Percentiles rank a stretch among this genome's conserved stretches.
These are phyloP conservation scores for Mimas tiliae DNA, from an alignment of 2,888 invertebrate species.

Conservation along the genomic window DNA sequence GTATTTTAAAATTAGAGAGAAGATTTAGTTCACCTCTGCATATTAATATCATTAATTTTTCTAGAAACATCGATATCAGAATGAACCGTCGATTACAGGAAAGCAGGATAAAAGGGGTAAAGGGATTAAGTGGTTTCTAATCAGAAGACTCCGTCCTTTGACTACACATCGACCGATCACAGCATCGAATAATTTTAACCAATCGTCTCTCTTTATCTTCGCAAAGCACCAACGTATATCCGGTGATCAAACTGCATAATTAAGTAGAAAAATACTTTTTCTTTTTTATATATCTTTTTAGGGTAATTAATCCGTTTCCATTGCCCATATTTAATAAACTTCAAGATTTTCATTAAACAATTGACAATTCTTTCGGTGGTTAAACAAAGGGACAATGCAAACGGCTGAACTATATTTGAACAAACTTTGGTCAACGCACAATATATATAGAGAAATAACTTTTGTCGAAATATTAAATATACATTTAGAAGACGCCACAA, in stretches of 20 bases:
- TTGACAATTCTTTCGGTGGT: conserved; percentile 7
- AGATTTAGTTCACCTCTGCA: not conserved
- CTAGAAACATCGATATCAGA: not conserved
- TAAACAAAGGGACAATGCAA: conserved; percentile 3
- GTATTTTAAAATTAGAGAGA: not conserved
- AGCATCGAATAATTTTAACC: conserved; percentile 55
- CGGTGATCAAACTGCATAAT: conserved; percentile 74
- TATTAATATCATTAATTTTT: not conserved
- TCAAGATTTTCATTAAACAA: conserved; percentile 7
- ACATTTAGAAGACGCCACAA: conserved; percentile 32
- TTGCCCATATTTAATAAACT: not conserved
- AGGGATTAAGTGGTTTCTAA: conserved; percentile 3
- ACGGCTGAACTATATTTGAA: conserved; percentile 37
- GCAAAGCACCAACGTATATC: conserved; percentile 77
- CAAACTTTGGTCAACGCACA: conserved; percentile 43
- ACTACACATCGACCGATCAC: conserved; percentile 46
- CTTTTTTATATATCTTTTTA: conserved; percentile 24
- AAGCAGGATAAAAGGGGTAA: not conserved
- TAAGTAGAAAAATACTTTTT: conserved; percentile 22
- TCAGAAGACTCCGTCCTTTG: conserved; percentile 10
- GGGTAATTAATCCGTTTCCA: not conserved
- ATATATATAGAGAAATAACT: conserved; percentile 41
- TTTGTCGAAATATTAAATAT: conserved; percentile 34
- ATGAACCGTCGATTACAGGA: not conserved
- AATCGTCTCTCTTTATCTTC: conserved; percentile 51